These are phyloP conservation scores for Drosophila atripex DNA, from an alignment of 2,888 invertebrate species.

Conservation along the genomic window DNA sequence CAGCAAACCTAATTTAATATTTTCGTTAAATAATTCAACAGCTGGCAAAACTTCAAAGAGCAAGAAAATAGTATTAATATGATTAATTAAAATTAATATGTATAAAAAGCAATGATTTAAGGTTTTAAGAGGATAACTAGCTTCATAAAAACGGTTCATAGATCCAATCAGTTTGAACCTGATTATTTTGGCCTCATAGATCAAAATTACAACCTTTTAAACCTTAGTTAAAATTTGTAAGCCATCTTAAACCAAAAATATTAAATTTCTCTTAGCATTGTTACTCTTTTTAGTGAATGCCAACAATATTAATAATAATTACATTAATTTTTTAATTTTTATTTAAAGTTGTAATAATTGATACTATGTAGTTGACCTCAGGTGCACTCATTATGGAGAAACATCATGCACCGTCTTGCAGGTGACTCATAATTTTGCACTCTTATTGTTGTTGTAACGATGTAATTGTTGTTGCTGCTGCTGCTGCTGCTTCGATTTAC, in stretches of 20 bases:
- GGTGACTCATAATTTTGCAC: conserved; percentile 72
- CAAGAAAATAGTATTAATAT: not conserved
- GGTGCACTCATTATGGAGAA: conserved; percentile 23
- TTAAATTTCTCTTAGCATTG: too few species aligned
- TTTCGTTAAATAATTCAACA: not conserved
- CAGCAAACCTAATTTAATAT: not conserved
- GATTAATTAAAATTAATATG: not conserved
- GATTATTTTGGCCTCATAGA: too few species aligned
- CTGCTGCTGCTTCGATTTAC: conserved; percentile 65
- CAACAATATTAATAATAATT: not conserved
- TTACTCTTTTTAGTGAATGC: too few species aligned
- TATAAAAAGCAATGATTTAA: too few species aligned
- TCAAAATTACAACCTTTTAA: too few species aligned
- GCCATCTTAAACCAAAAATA: too few species aligned
- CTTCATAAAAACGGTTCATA: too few species aligned
- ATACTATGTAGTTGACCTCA: not conserved
- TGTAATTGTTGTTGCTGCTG: conserved; percentile 35
- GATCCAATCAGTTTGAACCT: too few species aligned
- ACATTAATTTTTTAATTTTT: not conserved
- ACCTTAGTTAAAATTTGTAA: too few species aligned
- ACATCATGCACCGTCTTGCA: conserved; percentile 52
- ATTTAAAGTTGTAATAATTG: not conserved
- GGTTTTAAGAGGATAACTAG: too few species aligned
- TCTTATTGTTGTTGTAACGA: conserved; percentile 44
- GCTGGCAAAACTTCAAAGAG: not conserved